A percentile compares a stretch with the other conserved stretches of the same genome.
phyloP scores from a whole-genome alignment of 2,797 vertebrate genomes.

The Psittacula echo region DNA sequence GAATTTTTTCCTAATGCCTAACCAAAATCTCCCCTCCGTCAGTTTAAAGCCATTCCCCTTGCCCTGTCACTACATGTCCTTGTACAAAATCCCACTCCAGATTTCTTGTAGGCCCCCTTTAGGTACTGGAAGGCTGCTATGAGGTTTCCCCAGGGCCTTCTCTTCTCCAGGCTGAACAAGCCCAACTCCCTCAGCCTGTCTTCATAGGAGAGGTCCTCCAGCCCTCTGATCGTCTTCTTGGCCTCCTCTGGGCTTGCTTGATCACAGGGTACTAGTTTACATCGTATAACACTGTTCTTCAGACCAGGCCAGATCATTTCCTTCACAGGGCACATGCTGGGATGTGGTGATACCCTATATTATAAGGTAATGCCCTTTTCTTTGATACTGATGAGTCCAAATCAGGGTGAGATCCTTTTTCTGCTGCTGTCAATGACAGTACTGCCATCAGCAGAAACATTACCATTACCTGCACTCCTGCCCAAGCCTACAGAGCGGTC shows the following conservation, averaged over 20 bases:
- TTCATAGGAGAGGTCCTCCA: not conserved
- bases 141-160: not conserved
- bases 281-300: not conserved
- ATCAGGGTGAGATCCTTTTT: not conserved
- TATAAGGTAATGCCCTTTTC: not conserved
- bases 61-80: not conserved
- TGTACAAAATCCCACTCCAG: not conserved
- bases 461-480: not conserved
- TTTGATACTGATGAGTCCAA: not conserved
- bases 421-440: not conserved
- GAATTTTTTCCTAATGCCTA: not conserved
- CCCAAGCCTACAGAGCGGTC: not conserved
- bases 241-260: not conserved
- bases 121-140: not conserved
- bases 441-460: not conserved
- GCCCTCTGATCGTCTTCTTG: not conserved
- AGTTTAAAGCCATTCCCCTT: not conserved
- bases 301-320: not conserved
- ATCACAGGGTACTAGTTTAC: not conserved
- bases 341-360: not conserved
- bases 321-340: not conserved
- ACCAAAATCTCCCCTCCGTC: not conserved
- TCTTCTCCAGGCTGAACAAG: not conserved
- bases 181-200: not conserved
- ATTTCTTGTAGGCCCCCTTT: not conserved